These are phyloP conservation scores for Pseudococcus viburni DNA, from an alignment of 2,888 invertebrate genomes.

Conservation along the genomic window DNA sequence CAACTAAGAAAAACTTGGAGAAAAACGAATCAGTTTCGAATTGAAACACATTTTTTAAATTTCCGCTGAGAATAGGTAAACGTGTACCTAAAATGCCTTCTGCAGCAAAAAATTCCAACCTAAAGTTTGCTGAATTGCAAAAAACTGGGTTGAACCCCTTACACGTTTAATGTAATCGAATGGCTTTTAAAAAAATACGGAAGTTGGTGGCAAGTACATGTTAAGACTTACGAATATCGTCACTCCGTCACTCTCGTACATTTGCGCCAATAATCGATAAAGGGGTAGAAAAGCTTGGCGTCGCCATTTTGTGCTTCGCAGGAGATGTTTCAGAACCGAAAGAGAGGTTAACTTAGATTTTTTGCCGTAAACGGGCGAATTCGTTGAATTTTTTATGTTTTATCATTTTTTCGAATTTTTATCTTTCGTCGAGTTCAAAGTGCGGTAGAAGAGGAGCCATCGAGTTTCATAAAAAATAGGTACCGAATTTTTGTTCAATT, in stretches of 20 bases:
- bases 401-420: not conserved
- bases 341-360: conserved; percentile 30
- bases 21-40: not conserved
- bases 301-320: conserved; percentile 47
- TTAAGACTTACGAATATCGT: conserved; percentile 29
- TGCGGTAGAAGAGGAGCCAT: not conserved
- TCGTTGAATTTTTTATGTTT: not conserved
- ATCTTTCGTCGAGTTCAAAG: not conserved
- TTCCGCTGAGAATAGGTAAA: not conserved
- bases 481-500: conserved; percentile 7
- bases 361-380: not conserved
- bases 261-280: conserved; percentile 46
- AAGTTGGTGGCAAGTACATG: conserved; percentile 25
- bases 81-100: not conserved
- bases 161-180: not conserved
- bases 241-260: not conserved
- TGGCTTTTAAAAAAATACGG: not conserved
- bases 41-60: not conserved
- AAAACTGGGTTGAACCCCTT: not conserved
- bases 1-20: no score
- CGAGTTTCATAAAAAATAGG: not conserved
- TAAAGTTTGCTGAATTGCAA: conserved; percentile 5
- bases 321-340: conserved; percentile 20
- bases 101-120: not conserved
- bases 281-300: conserved; percentile 53